These are phyloP conservation scores for Liasis olivaceus DNA, from an alignment of 2,797 vertebrate genomes.

Conservation along the genomic window DNA sequence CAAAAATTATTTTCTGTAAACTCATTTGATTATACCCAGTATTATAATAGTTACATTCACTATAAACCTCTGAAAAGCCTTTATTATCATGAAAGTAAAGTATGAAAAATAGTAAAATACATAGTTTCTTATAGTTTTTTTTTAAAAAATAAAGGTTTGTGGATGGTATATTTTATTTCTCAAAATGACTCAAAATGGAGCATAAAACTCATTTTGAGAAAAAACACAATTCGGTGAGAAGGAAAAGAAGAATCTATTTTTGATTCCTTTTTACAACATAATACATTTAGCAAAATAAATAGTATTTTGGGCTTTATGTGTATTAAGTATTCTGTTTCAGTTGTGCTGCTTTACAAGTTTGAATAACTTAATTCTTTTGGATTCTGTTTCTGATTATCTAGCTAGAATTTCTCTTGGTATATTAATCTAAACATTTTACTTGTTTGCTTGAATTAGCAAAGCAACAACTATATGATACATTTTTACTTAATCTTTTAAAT, in stretches of 20 bases:
- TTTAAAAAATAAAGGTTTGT: slow-evolving; percentile 29
- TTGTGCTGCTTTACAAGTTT: slow-evolving; percentile 15
- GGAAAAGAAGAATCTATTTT: slow-evolving; percentile 29
- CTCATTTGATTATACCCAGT: not conserved
- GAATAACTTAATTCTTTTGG: not conserved
- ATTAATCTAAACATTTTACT: slow-evolving; percentile 34
- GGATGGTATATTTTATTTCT: slow-evolving; percentile 6
- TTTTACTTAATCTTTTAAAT: not conserved
- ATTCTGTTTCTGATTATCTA: slow-evolving; percentile 20
- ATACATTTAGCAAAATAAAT: not conserved
- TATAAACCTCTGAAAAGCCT: slow-evolving; percentile 24
- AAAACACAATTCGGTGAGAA: slow-evolving; percentile 8
- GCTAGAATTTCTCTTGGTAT: not conserved
- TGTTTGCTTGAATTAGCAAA: slow-evolving; percentile 5
- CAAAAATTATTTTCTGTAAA: not conserved
- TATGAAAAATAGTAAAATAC: not conserved
- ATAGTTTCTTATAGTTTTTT: not conserved
- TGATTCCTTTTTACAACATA: slow-evolving; percentile 8
- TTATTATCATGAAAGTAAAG: not conserved
- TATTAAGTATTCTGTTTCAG: slow-evolving; percentile 27
- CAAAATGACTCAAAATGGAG: not conserved
- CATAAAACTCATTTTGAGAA: not conserved
- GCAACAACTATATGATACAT: not conserved
- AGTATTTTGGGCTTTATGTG: not conserved
- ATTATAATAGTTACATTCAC: slow-evolving; percentile 26